phyloP scores from a whole-genome alignment of 2,113 vertebrate species.

The Ciconia stormi region DNA sequence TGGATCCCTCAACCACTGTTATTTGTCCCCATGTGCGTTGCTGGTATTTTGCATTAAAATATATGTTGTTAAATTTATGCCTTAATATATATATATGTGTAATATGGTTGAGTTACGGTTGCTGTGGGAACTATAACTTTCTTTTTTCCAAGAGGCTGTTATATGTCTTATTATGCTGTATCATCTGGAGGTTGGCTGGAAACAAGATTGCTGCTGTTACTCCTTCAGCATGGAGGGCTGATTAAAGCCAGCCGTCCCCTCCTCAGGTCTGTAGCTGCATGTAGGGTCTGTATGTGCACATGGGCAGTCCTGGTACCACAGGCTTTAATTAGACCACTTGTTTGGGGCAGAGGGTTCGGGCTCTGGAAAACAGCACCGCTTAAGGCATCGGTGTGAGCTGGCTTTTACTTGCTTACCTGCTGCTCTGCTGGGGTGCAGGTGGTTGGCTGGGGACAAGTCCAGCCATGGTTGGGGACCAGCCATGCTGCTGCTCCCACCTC shows the following conservation, averaged over 20 bases:
- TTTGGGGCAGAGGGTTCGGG: not conserved
- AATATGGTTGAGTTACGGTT: conserved; percentile 57
- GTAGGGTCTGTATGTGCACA: not conserved
- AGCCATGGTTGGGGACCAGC: not conserved
- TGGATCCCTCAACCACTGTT: conserved; percentile 8
- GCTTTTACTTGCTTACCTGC: not conserved
- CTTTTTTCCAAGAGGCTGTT: conserved; percentile 53
- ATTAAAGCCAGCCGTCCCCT: not conserved
- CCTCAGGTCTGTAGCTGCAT: not conserved
- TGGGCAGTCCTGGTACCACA: not conserved
- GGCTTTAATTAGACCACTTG: not conserved
- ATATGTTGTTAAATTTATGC: conserved; percentile 67
- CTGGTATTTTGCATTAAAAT: conserved; percentile 66
- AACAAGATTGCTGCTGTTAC: conserved; percentile 57
- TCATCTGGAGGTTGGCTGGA: conserved; percentile 55
- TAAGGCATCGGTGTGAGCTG: rapidly evolving
- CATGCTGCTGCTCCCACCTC: not conserved
- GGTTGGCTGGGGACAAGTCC: not conserved
- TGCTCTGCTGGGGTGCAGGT: not conserved
- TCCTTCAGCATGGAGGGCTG: conserved; percentile 21
- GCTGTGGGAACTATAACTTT: conserved; percentile 68
- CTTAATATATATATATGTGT: conserved; percentile 52
- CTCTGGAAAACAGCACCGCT: rapidly evolving
- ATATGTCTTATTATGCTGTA: conserved; percentile 50
- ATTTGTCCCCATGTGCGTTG: conserved; percentile 8